Conservation (phyloP, 35 echinoderm and acorn worm genomes). For the Apostichopus japonicus region DNA sequence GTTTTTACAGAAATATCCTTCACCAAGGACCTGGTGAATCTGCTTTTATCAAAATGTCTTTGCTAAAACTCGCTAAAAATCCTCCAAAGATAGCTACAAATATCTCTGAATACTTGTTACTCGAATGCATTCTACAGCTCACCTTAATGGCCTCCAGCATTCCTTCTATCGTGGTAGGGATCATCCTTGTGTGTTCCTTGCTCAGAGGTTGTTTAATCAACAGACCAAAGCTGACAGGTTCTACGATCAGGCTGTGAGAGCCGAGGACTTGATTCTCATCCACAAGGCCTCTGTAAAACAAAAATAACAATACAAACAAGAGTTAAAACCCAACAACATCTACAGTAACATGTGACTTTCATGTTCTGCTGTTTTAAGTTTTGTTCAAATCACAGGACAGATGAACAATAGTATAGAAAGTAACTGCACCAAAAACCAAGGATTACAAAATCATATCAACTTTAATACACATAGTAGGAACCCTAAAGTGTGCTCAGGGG, state of each 20-base stretch:
- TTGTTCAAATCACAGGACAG: background rate
- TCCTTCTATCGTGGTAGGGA: constrained; percentile 64
- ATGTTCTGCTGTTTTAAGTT: background rate
- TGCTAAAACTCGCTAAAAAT: background rate
- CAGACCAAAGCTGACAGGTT: constrained; percentile 80
- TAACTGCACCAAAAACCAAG: no score
- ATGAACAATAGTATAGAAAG: background rate
- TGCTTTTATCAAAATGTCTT: background rate
- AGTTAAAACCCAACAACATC: no score
- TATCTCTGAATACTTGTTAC: background rate
- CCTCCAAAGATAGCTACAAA: background rate
- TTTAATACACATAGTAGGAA: no score
- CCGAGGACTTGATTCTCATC: constrained; percentile 73
- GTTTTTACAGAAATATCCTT: no score
- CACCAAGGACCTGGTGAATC: no score
- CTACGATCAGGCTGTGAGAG: constrained; percentile 74
- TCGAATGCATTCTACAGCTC: background rate
- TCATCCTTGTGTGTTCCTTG: constrained; percentile 54
- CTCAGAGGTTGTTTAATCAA: constrained; percentile 69
- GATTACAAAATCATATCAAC: no score
- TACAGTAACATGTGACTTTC: no score
- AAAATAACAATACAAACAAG: constrained; percentile 7
- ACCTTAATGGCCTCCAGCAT: constrained; percentile 86
- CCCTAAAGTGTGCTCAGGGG: no score
- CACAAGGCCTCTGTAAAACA: constrained; percentile 68